Evolutionary conservation across 2,888 invertebrate species (phyloP).

Genomic region (Synergus japonicus): DNA sequence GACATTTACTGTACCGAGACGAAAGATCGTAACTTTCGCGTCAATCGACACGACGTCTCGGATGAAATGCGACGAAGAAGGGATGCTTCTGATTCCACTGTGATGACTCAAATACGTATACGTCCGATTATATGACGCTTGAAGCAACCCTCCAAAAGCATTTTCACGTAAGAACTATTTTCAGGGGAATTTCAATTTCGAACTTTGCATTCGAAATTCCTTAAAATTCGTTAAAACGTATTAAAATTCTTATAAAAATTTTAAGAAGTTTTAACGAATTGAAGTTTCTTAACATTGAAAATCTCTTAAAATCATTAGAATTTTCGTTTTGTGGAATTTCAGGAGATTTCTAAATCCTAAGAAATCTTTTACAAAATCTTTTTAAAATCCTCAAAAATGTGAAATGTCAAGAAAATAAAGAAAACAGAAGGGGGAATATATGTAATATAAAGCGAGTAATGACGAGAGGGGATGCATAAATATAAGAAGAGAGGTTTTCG

Average conservation of each 20-base stretch:
- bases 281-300: too few species aligned
- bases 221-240: not conserved
- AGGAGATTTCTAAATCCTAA: too few species aligned
- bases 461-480: slow-evolving; percentile 34
- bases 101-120: not conserved
- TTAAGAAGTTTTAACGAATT: not conserved
- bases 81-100: slow-evolving; percentile 37
- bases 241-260: too few species aligned
- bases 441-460: slow-evolving; percentile 9
- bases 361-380: too few species aligned
- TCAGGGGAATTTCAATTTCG: not conserved
- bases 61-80: slow-evolving; percentile 43
- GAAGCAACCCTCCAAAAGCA: not conserved
- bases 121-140: not conserved
- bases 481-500: slow-evolving; percentile 2
- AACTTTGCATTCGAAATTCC: not conserved
- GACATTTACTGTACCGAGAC: slow-evolving; percentile 45
- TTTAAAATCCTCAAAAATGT: too few species aligned
- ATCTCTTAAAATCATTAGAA: too few species aligned
- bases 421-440: slow-evolving; percentile 25
- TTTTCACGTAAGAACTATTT: not conserved
- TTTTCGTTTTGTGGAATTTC: too few species aligned
- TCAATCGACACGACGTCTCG: slow-evolving; percentile 48
- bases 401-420: slow-evolving; percentile 1
- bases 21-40: slow-evolving; percentile 53